These are phyloP conservation scores for Callospermophilus lateralis DNA, from an alignment of 2,113 vertebrate species.

Conservation along the genomic window DNA sequence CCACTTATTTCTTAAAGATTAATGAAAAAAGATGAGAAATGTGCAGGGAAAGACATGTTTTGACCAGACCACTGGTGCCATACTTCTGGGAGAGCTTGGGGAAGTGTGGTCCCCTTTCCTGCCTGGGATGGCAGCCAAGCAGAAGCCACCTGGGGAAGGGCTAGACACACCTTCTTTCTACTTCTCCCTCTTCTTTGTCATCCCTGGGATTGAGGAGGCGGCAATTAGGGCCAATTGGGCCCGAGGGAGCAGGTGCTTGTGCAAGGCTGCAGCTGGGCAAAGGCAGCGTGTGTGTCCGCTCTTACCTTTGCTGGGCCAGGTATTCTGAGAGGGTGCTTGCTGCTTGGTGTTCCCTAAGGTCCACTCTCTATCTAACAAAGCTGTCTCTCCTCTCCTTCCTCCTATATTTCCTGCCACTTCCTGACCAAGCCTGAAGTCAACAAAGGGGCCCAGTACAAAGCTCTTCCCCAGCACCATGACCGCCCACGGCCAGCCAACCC, in stretches of 20 bases:
- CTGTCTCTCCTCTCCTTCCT: not conserved
- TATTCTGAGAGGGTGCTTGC: too few species aligned
- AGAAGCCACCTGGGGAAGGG: slow-evolving; percentile 38
- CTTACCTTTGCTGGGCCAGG: accelerated
- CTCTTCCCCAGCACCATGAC: not conserved
- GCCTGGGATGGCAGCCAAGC: not conserved
- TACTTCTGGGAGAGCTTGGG: not conserved
- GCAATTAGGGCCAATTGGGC: not conserved
- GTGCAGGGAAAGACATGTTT: not conserved
- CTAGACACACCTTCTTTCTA: not conserved
- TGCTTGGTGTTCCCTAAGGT: too few species aligned
- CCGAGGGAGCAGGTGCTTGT: not conserved
- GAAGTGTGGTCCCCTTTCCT: not conserved
- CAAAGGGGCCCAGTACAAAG: not conserved
- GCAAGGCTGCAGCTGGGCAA: slow-evolving; percentile 37
- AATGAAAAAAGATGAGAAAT: not conserved
- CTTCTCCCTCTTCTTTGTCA: slow-evolving; percentile 52
- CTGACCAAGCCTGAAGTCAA: not conserved
- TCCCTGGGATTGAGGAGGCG: not conserved
- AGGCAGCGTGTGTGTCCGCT: not conserved
- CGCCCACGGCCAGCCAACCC: not conserved
- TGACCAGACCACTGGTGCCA: not conserved
- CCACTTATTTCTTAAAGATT: not conserved
- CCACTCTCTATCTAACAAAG: accelerated
- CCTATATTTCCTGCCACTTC: not conserved